Evolutionary conservation across 2,113 vertebrate genomes (phyloP), one percentile per base, ranked within the genome.

Genomic region (Notarius lentiginosus): DNA sequence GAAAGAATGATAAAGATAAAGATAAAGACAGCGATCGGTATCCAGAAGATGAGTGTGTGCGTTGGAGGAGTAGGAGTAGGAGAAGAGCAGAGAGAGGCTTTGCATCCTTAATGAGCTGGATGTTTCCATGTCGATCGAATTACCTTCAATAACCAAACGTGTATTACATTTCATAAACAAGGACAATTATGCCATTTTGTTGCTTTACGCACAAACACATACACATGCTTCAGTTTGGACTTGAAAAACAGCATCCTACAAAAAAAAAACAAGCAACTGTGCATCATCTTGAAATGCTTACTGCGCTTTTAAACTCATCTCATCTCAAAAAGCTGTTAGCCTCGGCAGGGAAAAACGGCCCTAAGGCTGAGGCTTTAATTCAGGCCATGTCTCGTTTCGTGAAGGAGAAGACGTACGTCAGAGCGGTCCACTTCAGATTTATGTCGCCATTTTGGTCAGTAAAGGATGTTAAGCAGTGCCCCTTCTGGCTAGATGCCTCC

Each of bases 401-500:
- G 22, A 34, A 49, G 70, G 22, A 49, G 70, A 18, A 84, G 73
- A 47, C n/a, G 84, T 10, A 79, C 58, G 84, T 51, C 41, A 1
- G 27, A 30, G 47, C 14, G 47, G n/a, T 27, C 73, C 24, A 53
- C 47, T 70, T 47, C 22, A 80, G 76, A 80, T 68, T 86, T 86
- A 86, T 86, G 63, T 58, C 53, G 41, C n/a, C 47, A 66, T 85
- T 85, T 65, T 6, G 7, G 14, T 81, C 34, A 14, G 85, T 81
- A 81, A 86, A 66, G 9, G 65, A 86, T 55, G 63, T 63, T 86
- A 72, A 81, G 77, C 63, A 80, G 84, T 68, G 76, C 61, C 56
- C 85, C 85, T 72, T 86, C 77, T 86, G 85, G 85, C 65, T 81
- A 80, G 77, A 70, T 80, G 51, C 85, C 63, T 86, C 77, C 53